These are phyloP conservation scores for Hyposmocoma kahamanoa DNA, from an alignment of 1,140 invertebrate genomes.

Conservation along the genomic window DNA sequence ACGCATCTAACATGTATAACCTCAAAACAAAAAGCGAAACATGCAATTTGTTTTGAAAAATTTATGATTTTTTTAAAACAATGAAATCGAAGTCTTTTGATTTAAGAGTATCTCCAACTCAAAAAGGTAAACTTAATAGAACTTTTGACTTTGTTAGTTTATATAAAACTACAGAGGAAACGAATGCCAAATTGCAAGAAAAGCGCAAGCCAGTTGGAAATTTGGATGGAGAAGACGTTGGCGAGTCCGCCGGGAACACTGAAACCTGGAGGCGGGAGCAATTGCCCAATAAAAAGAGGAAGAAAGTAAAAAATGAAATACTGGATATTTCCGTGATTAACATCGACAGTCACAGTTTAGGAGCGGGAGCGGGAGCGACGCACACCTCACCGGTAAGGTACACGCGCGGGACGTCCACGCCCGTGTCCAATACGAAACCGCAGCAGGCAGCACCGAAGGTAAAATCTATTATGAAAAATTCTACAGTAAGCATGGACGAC, in stretches of 20 bases:
- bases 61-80: constrained; percentile 6
- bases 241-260: background rate
- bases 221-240: background rate
- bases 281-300: constrained; percentile 26
- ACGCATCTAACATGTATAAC: constrained; percentile 10
- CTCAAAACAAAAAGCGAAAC: constrained; percentile 7
- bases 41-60: constrained; percentile 3
- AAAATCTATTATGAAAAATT: constrained; percentile 32
- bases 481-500: constrained; percentile 2
- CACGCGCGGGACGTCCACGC: constrained; percentile 31
- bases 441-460: constrained; percentile 14
- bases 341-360: constrained; percentile 24
- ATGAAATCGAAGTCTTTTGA: constrained; percentile 39
- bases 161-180: constrained; percentile 40
- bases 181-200: constrained; percentile 10
- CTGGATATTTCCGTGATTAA: constrained; percentile 24
- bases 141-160: constrained; percentile 38
- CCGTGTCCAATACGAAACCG: constrained; percentile 14
- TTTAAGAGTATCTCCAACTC: constrained; percentile 7
- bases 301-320: constrained; percentile 22
- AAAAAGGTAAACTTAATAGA: constrained; percentile 29
- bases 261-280: constrained; percentile 8
- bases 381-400: constrained; percentile 11
- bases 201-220: constrained; percentile 1
- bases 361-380: constrained; percentile 8